Evolutionary conservation across 1,140 invertebrate species (phyloP), one percentile per base, ranked within the genome.

Genomic region (Oedothorax gibbosus): DNA sequence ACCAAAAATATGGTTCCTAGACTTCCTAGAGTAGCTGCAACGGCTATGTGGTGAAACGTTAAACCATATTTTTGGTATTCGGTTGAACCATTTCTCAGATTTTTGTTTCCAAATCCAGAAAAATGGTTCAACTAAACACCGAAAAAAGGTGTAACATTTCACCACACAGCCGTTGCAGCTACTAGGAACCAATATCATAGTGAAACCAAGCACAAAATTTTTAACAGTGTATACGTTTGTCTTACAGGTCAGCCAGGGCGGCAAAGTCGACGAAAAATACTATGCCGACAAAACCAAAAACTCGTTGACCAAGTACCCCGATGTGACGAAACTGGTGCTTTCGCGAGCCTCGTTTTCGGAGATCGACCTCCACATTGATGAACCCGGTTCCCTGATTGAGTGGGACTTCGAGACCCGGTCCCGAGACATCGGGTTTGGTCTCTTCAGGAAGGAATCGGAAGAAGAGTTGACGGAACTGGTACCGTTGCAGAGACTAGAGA

Each of bases 361-460:
- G 62, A 50, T 80, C 5, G 6, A 7, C 0, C 35, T 80, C 7
- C 10, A 76, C 21, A 49, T 75, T 14, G n/a, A 76, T 0, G 73
- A 76, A 56, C 12, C 50, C 10, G 72, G 64, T 7, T 84, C 82
- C 50, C n/a, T 76, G 10, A 76, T 84, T 57, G 72, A 84, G 20
- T 84, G 82, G 82, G 82, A 84, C 50, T 84, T 84, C 12, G 82
- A 84, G 49, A 84, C 73, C n/a, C 68, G 76, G 15, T 56, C 35
- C 18, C 14, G 65, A 50, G 82, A 84, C 35, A 84, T 84, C 12
- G 82, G 82, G 1, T 84, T 84, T 7, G 82, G 72, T 0, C 53
- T 82, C 8, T 82, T 82, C 51, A 60, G 20, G 5, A 71, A 82
- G 49, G 56, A 71, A 11, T 2, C 51, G 14, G 68, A 60, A 72